Evolutionary conservation across 2,113 vertebrate genomes (phyloP).

Genomic region (Phoxinus phoxinus): DNA sequence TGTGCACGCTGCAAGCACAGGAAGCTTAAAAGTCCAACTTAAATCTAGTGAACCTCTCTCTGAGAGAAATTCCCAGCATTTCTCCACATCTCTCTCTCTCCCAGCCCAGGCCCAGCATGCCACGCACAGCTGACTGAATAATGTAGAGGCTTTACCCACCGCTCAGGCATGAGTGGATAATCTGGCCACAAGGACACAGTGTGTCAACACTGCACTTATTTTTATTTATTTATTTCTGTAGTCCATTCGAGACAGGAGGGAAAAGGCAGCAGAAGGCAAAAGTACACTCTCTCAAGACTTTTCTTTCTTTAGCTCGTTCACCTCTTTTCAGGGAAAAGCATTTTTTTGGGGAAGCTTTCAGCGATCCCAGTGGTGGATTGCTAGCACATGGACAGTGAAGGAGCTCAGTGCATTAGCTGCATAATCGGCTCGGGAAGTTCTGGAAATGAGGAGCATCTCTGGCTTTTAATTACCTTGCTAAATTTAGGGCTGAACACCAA

Average conservation of each 20-base stretch:
- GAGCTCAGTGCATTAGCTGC: constrained; percentile 39
- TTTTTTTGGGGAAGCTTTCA: constrained; percentile 50
- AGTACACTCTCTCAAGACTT: constrained; percentile 10
- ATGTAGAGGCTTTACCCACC: constrained; percentile 72
- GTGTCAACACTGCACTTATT: constrained; percentile 72
- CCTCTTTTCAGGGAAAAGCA: constrained; percentile 23
- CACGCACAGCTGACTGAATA: constrained; percentile 71
- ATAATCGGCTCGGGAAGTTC: constrained; percentile 45
- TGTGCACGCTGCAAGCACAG: constrained; percentile 53
- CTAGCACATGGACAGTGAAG: constrained; percentile 36
- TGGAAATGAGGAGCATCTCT: constrained; percentile 53
- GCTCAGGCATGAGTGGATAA: constrained; percentile 77
- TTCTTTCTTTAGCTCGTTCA: constrained; percentile 30
- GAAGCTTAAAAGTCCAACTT: constrained; percentile 31
- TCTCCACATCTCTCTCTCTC: constrained; percentile 40
- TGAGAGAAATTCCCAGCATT: constrained; percentile 59
- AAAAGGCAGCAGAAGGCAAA: constrained; percentile 54
- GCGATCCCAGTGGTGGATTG: constrained; percentile 4
- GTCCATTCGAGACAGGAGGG: constrained; percentile 53
- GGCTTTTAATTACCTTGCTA: constrained; percentile 58
- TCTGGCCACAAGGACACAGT: constrained; percentile 75
- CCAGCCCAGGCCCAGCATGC: constrained; percentile 55
- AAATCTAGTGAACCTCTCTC: constrained; percentile 30
- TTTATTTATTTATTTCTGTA: constrained; percentile 70
- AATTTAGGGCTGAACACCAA: constrained; percentile 53